phyloP scores from a whole-genome alignment of 2,113 vertebrate species.

The Bubo bubo region DNA sequence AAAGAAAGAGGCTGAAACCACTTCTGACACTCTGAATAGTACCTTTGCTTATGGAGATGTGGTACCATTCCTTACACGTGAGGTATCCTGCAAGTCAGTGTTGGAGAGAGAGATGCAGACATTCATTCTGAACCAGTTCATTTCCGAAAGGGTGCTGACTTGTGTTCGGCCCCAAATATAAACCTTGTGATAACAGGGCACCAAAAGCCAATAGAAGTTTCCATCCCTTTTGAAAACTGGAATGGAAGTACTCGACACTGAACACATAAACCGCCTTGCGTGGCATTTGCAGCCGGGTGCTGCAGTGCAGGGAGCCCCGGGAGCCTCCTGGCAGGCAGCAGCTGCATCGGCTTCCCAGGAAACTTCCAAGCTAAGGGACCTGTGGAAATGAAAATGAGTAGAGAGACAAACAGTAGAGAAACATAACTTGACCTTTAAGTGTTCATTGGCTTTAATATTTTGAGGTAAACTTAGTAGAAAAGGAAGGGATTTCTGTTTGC shows the following conservation, averaged over 20 bases:
- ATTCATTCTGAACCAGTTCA: background rate
- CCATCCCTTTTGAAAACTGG: background rate
- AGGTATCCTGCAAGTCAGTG: rapidly evolving
- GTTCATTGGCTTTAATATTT: background rate
- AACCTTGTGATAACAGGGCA: background rate
- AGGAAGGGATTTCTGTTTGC: background rate
- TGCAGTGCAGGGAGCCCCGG: background rate
- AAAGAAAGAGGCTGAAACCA: background rate
- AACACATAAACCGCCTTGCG: rapidly evolving
- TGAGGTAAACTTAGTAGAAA: background rate
- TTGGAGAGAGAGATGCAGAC: background rate
- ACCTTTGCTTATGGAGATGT: background rate
- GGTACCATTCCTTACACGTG: background rate
- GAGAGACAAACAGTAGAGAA: background rate
- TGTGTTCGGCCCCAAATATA: background rate
- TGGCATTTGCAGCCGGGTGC: background rate
- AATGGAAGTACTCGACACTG: background rate
- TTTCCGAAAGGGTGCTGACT: background rate
- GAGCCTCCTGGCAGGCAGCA: background rate
- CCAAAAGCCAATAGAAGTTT: background rate
- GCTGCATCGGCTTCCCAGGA: background rate
- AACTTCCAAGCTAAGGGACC: background rate
- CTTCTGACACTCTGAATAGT: background rate
- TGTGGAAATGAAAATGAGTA: background rate
- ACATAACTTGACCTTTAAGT: background rate